Base-by-base conservation (phyloP, 64 coral and sea anemone genomes). In the Platygyra sinensis region DNA sequence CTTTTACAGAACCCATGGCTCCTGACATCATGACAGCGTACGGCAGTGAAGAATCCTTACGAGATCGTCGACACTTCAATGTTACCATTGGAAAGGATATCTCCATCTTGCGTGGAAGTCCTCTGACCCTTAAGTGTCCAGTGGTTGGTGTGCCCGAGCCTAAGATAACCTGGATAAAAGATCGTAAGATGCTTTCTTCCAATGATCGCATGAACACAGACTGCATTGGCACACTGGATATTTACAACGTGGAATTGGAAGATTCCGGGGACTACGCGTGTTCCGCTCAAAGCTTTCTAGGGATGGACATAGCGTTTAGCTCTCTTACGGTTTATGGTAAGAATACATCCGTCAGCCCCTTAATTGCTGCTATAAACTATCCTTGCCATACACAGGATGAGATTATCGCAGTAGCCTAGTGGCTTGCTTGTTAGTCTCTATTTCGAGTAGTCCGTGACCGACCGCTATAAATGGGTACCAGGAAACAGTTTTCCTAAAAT, bases 301-400 rank as follows among this genome's bases (percentile, higher is more conserved):
- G 95, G 72, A 80, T 96, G 74, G 95, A 96, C 60, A 90, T 96
- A 79, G 91, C 95, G 46, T 91, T 96, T 80, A 94, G 91, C 2
- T 73, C 72, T 12, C 65, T 96, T 52, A 94, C 87, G 20, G 88
- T 96, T 32, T 75, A 91, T 42, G 91, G 95, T 96, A 87, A 87
- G 95, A 36, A 50, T 75, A 19, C 42, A 67, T 79, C 24, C 69
- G 33, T 46, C 31, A 42, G 39, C 0, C 5, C 8, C 79, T 20
- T 22, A 22, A 57, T 79, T 24, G 24, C 50, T 55, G 10, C 65
- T 19, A 69, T 25, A 69, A 25, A 27, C 7, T 69, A n/a, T 25
- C 20, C 20, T 69, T 27, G 7, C 42, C 4, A 46, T 46, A 46
- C 42, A 46, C 42, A 46, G 42, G 42, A 46, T 46, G 42, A 46